A percentile compares a stretch with the other conserved stretches of the same genome.
These are phyloP conservation scores for Schizopygopsis pylzovi DNA, from an alignment of 2,797 vertebrate genomes.

Conservation along the genomic window DNA sequence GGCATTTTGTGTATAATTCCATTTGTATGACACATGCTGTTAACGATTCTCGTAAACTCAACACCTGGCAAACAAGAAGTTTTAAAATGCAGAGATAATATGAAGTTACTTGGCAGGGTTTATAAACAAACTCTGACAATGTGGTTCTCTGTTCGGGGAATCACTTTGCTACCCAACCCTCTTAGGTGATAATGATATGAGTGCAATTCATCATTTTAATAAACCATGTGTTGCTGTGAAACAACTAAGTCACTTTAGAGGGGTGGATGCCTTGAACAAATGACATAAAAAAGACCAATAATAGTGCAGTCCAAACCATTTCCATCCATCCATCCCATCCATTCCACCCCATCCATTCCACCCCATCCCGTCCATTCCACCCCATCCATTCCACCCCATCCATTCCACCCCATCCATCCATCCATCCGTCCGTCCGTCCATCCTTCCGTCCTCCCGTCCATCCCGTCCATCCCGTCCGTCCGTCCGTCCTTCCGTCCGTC, in stretches of 20 bases:
- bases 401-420: no score
- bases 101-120: not conserved
- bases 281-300: not conserved
- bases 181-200: not conserved
- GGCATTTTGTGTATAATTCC: not conserved
- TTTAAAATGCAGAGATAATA: not conserved
- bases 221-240: not conserved
- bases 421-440: no score
- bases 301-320: no score
- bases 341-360: no score
- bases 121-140: not conserved
- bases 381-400: no score
- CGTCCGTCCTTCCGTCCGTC: not conserved
- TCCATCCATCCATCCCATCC: no score
- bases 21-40: not conserved
- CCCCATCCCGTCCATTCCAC: no score
- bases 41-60: not conserved
- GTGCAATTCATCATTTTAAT: constrained; percentile 1
- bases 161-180: not conserved
- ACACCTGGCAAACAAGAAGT: not conserved
- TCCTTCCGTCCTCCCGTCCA: not conserved
- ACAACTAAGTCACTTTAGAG: not conserved
- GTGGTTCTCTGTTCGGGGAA: not conserved
- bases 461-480: not conserved
- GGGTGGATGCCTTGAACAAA: not conserved